Base-by-base conservation (phyloP, 1,140 invertebrate species). In the Pararge aegeria region DNA sequence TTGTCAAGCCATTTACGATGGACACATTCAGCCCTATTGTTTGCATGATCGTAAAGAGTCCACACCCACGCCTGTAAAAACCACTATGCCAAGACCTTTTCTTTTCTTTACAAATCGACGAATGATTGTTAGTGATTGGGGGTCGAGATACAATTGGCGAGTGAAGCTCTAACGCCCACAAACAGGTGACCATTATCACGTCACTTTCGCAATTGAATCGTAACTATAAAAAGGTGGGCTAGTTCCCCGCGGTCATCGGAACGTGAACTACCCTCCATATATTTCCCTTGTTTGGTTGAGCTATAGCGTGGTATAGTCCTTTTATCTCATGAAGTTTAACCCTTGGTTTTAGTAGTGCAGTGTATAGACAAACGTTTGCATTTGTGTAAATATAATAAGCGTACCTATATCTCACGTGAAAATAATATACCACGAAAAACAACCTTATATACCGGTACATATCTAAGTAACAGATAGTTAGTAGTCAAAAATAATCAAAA, bases 11-110 rank as follows among this genome's bases (percentile, higher is more conserved):
- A 80, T 80, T 87, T 76, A 73, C 67, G 65, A 65, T 68, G 65
- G 73, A 70, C 73, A 78, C 78, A 75, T 83, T 80, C 76, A 83
- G 74, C 66, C 70, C 63, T 78, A 77, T 78, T 83, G 81, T 84
- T 83, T 82, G 81, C 81, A 80, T 83, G 78, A 66, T 73, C 73
- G 69, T 83, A 80, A 83, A 83, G 54, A 73, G 55, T 73, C 73
- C 83, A 82, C 83, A 73, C 83, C 69, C 66, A 73, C 77, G 68
- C 64, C 68, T 55, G 52, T 40, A 48, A 18, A 37, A 7, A 57
- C 83, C 79, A 82, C 12, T 64, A 27, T 69, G 60, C n/a, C 34
- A 24, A 63, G 78, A 78, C 27, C 78, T 61, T 52, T 42, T 56
- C 29, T 40, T 51, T 53, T 48, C 19, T 7, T 24, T 50, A 27